Conservation (phyloP, 1,140 invertebrate species). For the Drosophila kanapiae region DNA sequence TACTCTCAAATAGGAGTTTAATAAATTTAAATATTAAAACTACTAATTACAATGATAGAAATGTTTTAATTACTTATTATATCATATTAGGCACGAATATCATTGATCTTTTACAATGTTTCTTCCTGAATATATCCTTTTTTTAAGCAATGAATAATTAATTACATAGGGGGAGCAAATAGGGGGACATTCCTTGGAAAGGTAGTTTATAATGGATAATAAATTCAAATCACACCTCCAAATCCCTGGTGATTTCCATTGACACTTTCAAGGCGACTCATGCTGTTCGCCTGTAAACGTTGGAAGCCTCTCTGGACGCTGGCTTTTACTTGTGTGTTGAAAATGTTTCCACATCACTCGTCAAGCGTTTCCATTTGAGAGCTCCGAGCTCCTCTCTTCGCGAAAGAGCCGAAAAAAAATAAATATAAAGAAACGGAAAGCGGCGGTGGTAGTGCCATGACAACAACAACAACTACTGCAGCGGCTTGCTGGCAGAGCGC, state of each 20-base stretch:
- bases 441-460: slow-evolving; percentile 59
- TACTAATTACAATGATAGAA: too few relatives aligned
- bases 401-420: slow-evolving; percentile 53
- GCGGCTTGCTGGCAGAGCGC: slow-evolving; percentile 47
- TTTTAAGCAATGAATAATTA: too few relatives aligned
- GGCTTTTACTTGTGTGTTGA: slow-evolving; percentile 72
- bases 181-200: not conserved
- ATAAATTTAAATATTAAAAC: too few relatives aligned
- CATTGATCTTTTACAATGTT: not conserved
- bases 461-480: slow-evolving; percentile 54
- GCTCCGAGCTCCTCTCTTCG: slow-evolving; percentile 69
- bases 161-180: too few relatives aligned
- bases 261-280: not conserved
- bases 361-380: slow-evolving; percentile 84
- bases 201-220: not conserved
- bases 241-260: not conserved
- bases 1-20: too few relatives aligned
- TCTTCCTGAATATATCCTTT: not conserved
- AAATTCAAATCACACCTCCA: not conserved
- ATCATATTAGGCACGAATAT: not conserved
- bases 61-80: not conserved
- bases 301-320: slow-evolving; percentile 71
- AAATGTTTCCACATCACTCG: slow-evolving; percentile 85
- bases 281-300: slow-evolving; percentile 15
- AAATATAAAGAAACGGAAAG: slow-evolving; percentile 68